Base-by-base conservation (phyloP, 2,113 vertebrate species). In the Beaufortia kweichowensis region DNA sequence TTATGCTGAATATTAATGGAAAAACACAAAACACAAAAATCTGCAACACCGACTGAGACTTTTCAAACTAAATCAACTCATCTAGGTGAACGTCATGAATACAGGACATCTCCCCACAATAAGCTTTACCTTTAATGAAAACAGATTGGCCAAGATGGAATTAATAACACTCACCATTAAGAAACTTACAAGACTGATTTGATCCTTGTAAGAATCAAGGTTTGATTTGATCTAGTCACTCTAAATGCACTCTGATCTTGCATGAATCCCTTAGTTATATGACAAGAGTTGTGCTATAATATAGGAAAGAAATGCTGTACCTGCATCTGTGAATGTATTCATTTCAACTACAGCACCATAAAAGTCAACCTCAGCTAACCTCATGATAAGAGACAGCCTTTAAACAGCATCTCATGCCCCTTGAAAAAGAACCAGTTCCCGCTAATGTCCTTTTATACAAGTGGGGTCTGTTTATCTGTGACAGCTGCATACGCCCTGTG, bases 71-170 rank as follows among this genome's bases (percentile, higher is more conserved):
- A 26, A 62, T 48, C 29, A 69, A 61, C 79, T 73, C 17, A 56
- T 76, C 46, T 28, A 74, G 50, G 78, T 78, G 3, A 43, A 28
- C 55, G 68, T 77, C 11, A 60, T 28, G 11, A 77, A 80, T 77
- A 64, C 19, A 69, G 48, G 57, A 31, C 33, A 73, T 19, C 33
- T 72, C 53, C 74, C 68, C 5, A 57, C 21, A 57, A 56, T 26
- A 61, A 23, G 31, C 68, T 56, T 80, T 19, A 76, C 41, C 70
- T 79, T 84, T 50, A 74, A 83, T 72, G 79, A 80, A 82, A n/a
- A 67, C 62, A 55, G 1, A 46, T 31, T 6, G n/a, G 10, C 23
- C 29, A n/a, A 35, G 61, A 81, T 61, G 9, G 3, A 66, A 56
- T 67, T 66, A 81, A 15, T n/a, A n/a, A n/a, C n/a, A n/a, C n/a